phyloP scores from a whole-genome alignment of 2,797 vertebrate species.

The Mus spretus region DNA sequence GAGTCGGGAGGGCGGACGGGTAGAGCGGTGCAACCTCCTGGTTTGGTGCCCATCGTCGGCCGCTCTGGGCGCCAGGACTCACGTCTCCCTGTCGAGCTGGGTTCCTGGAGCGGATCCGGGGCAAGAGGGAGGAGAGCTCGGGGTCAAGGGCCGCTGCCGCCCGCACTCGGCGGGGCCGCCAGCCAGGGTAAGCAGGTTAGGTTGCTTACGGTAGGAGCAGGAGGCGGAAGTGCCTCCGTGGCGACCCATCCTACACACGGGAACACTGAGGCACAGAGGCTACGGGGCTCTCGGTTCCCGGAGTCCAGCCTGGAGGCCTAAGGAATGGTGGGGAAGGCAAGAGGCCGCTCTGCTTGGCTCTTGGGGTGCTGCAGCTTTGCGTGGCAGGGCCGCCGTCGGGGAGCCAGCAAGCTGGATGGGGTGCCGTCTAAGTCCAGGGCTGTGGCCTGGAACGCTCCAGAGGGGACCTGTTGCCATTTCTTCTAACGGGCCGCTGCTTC shows the following conservation, averaged over 20 bases:
- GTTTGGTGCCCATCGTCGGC: neutral
- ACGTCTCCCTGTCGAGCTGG: constrained; percentile 23
- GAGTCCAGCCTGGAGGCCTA: neutral
- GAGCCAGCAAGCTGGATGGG: neutral
- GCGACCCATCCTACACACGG: constrained; percentile 61
- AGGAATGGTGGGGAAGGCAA: neutral
- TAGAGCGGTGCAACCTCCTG: constrained; percentile 71
- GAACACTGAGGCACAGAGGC: constrained; percentile 55
- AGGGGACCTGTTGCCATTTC: constrained; percentile 24
- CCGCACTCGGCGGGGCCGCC: constrained; percentile 59
- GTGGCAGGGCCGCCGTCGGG: neutral
- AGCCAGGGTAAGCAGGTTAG: constrained; percentile 71
- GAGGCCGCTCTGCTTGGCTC: neutral
- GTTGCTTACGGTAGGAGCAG: neutral
- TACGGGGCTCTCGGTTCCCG: neutral
- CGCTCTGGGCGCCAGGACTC: constrained; percentile 47
- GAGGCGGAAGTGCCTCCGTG: constrained; percentile 11
- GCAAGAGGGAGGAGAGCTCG: constrained; percentile 52
- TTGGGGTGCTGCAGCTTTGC: constrained; percentile 11
- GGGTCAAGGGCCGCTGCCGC: constrained; percentile 32
- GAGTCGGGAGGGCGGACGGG: constrained; percentile 71
- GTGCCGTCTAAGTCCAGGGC: neutral
- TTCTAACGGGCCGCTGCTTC: constrained; percentile 28
- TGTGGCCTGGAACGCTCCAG: neutral
- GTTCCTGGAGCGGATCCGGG: constrained; percentile 71